phyloP scores from a whole-genome alignment of 1,140 invertebrate genomes.

The Ips typographus region DNA sequence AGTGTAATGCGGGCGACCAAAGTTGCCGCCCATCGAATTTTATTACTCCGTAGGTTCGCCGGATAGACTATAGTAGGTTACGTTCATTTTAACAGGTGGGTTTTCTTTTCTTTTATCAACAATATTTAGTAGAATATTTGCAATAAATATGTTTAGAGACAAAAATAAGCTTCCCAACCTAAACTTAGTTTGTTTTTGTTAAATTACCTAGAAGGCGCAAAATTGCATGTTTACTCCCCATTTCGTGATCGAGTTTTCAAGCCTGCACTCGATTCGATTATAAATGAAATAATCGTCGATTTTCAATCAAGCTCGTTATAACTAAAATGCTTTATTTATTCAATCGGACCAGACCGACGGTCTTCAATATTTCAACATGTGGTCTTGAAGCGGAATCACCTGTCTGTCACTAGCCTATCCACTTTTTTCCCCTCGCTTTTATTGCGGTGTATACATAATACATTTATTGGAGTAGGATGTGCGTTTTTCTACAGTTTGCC shows the following conservation, averaged over 20 bases:
- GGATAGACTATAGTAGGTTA: no score
- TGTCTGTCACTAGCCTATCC: slow-evolving; percentile 24
- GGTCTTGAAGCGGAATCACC: slow-evolving; percentile 30
- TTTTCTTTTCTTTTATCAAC: no score
- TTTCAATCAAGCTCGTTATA: slow-evolving; percentile 39
- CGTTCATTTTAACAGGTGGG: no score
- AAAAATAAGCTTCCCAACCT: no score
- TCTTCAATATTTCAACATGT: slow-evolving; percentile 28
- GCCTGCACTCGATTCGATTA: slow-evolving; percentile 26
- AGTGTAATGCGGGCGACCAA: no score
- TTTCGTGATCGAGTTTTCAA: slow-evolving; percentile 41
- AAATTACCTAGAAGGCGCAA: no score
- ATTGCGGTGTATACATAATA: slow-evolving; percentile 10
- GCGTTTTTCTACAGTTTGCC: background rate
- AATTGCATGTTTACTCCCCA: background rate
- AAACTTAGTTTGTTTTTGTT: no score
- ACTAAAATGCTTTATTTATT: slow-evolving; percentile 32
- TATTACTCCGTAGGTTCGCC: no score
- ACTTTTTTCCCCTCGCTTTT: slow-evolving; percentile 10
- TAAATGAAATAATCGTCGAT: slow-evolving; percentile 36
- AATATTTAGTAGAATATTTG: no score
- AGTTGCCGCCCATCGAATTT: no score
- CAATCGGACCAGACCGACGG: slow-evolving; percentile 10
- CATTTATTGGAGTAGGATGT: slow-evolving; percentile 8
- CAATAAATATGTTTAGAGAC: no score